A percentile compares a stretch with the other conserved stretches of the same genome.
phyloP scores from a whole-genome alignment of 2,888 invertebrate genomes.

The Epinotia bilunana region DNA sequence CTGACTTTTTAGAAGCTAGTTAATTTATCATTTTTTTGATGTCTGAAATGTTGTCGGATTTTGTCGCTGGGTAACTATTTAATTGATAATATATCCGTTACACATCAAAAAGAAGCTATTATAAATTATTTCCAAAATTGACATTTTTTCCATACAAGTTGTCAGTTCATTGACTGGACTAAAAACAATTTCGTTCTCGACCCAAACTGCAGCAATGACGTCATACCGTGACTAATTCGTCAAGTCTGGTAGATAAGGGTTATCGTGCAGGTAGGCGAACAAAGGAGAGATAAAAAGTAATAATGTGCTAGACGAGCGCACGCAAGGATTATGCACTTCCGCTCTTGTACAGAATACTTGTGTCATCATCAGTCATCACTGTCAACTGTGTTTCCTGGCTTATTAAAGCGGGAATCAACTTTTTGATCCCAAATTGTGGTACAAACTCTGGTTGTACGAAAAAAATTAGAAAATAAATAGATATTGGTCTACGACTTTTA shows the following conservation, averaged over 20 bases:
- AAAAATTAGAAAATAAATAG: too few relatives aligned
- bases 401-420: neutral
- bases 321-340: slow-evolving; percentile 43
- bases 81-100: too few relatives aligned
- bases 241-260: slow-evolving; percentile 65
- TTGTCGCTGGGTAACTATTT: too few relatives aligned
- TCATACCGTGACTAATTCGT: slow-evolving; percentile 65
- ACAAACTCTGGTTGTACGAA: too few relatives aligned
- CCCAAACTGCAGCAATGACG: slow-evolving; percentile 57
- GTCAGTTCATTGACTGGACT: too few relatives aligned
- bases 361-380: slow-evolving; percentile 14
- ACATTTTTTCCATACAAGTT: too few relatives aligned
- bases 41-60: too few relatives aligned
- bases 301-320: slow-evolving; percentile 21
- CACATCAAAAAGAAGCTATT: too few relatives aligned
- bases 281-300: slow-evolving; percentile 51
- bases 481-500: too few relatives aligned
- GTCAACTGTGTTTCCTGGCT: neutral
- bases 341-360: neutral
- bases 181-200: neutral
- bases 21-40: too few relatives aligned
- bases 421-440: neutral
- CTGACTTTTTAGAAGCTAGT: too few relatives aligned
- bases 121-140: too few relatives aligned
- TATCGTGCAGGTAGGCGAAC: slow-evolving; percentile 69